Base-by-base conservation (phyloP, 1,140 invertebrate species). In the Ericerus pela region DNA sequence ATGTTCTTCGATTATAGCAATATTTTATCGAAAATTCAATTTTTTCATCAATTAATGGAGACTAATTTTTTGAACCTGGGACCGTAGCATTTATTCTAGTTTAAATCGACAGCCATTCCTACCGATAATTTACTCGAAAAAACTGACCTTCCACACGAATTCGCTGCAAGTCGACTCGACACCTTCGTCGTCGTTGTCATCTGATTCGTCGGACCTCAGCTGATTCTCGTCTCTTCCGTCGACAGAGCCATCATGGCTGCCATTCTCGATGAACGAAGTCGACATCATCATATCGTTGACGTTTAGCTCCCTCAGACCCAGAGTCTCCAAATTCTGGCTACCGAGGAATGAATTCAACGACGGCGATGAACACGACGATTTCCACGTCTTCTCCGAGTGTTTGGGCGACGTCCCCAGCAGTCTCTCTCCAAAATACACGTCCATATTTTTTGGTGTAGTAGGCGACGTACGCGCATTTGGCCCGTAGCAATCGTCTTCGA, bases 121-220 rank as follows among this genome's bases (percentile, higher is more conserved):
- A n/a, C n/a, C n/a, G n/a, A n/a, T n/a, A n/a, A n/a, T n/a, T n/a
- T n/a, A n/a, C n/a, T n/a, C n/a, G n/a, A n/a, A n/a, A n/a, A n/a
- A n/a, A n/a, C 72, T 68, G 65, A 83, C 81, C 75, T 81, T 82
- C 82, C 82, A 83, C 43, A 83, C 77, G 65, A 84, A 84, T 67
- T 85, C 82, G 12, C 80, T 80, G 61, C 81, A 84, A 16, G 80
- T 82, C 1, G 73, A 75, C 18, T 20, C 2, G 2, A 22, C 41
- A 5, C 26, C 41, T 12, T 24, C 41, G 18, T 70, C 69, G 4
- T 47, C 41, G 16, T 24, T 24, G 18, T 70, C 69, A 14, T 72
- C 72, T 24, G 61, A 61, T 16, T 60, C 52, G 18, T 59, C 59
- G 22, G 66, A 65, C 4, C 62, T 65, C 47, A 67, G 66, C n/a